Percentiles rank a stretch among this genome's conserved stretches.
phyloP scores from a whole-genome alignment of 2,888 invertebrate species.

The Platypus cylindrus region DNA sequence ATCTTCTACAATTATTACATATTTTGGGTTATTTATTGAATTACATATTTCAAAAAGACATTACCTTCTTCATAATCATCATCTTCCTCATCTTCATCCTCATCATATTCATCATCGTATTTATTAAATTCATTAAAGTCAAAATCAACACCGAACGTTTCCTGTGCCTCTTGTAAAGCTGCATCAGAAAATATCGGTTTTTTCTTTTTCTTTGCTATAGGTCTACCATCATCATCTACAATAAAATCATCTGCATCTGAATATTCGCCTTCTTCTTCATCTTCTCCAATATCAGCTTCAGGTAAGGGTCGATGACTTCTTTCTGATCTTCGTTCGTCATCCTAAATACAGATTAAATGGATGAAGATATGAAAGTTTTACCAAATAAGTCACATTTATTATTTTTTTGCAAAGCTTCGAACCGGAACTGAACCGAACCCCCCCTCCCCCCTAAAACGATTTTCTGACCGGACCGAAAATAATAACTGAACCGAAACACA shows the following conservation, averaged over 20 bases:
- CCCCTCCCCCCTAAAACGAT: no score
- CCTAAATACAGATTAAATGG: constrained; percentile 37
- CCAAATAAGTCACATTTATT: no score
- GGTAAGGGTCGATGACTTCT: constrained; percentile 47
- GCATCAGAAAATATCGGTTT: constrained; percentile 78
- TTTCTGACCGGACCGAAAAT: no score
- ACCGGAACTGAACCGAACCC: no score
- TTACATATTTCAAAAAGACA: background rate
- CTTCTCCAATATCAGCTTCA: constrained; percentile 59
- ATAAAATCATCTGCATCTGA: constrained; percentile 94
- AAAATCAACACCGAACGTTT: constrained; percentile 98
- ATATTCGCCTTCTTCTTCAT: constrained; percentile 66
- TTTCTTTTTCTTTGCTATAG: constrained; percentile 69
- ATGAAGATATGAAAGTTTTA: no score
- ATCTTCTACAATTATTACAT: constrained; percentile 43
- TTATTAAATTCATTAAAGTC: constrained; percentile 85
- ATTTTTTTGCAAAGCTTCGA: no score
- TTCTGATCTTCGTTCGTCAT: constrained; percentile 67
- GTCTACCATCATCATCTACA: constrained; percentile 88
- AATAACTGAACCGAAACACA: no score
- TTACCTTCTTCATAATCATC: constrained; percentile 52
- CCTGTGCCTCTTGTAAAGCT: constrained; percentile 93
- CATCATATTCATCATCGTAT: constrained; percentile 76
- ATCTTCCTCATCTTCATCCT: constrained; percentile 72
- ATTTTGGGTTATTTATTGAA: background rate